A percentile compares a stretch with the other conserved stretches of the same genome.
Conservation (phyloP, 2,888 invertebrate genomes). For the Himalopsyche anomala region DNA sequence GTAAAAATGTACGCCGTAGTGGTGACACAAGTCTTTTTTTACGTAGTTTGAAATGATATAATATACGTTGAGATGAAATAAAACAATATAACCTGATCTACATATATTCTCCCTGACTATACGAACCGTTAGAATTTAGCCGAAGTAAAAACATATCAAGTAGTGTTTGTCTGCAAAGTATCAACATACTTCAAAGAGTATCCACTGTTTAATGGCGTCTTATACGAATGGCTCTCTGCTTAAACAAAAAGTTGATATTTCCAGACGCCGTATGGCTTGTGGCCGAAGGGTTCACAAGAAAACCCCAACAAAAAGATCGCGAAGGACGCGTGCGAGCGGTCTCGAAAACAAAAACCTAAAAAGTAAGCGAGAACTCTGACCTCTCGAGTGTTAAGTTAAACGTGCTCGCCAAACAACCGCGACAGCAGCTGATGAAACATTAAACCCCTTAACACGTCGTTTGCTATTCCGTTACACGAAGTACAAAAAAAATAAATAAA, state of each 20-base stretch:
- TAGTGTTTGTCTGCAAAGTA: constrained; percentile 5
- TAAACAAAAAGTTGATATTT: constrained; percentile 34
- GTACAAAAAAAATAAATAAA: no score
- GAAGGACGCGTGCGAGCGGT: background rate
- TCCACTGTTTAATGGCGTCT: background rate
- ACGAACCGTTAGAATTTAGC: no score
- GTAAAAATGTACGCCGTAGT: no score
- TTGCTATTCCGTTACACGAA: background rate
- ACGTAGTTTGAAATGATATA: no score
- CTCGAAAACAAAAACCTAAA: constrained; percentile 20
- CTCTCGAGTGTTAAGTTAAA: constrained; percentile 33
- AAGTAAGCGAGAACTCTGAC: constrained; percentile 26
- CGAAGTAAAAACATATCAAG: no score
- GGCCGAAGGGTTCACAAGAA: background rate
- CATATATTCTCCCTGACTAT: no score
- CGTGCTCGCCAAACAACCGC: constrained; percentile 9
- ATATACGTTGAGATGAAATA: no score
- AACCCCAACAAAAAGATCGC: constrained; percentile 18
- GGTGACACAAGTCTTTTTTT: no score
- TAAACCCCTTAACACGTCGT: constrained; percentile 8
- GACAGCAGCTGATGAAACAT: constrained; percentile 30
- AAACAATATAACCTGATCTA: no score
- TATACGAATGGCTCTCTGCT: background rate
- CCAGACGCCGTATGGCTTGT: constrained; percentile 24
- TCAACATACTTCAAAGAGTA: constrained; percentile 3